Percentiles rank a stretch among this genome's conserved stretches.
phyloP scores from a whole-genome alignment of 1,140 invertebrate genomes.

The Drosophila burlai region DNA sequence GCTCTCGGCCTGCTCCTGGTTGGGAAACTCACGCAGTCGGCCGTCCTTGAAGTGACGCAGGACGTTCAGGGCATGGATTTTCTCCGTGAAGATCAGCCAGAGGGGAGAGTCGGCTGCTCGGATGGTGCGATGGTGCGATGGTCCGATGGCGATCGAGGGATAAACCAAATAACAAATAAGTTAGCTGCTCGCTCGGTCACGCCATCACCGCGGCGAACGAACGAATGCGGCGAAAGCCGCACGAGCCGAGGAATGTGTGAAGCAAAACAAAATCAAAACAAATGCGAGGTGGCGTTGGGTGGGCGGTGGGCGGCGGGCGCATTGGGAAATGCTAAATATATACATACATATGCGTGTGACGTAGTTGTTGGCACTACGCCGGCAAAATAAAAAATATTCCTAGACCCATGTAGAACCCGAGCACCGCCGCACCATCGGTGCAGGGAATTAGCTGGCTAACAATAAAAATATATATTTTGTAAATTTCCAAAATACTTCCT shows the following conservation, averaged over 20 bases:
- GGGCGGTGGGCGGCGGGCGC: neutral
- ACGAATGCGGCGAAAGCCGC: constrained; percentile 13
- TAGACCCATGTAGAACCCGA: neutral
- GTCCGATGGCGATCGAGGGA: constrained; percentile 9
- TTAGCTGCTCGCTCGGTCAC: constrained; percentile 50
- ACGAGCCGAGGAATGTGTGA: constrained; percentile 48
- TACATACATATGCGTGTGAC: constrained; percentile 52
- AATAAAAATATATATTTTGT: neutral
- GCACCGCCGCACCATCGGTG: neutral
- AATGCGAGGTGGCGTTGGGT: constrained; percentile 12
- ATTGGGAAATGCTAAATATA: neutral
- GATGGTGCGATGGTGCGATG: neutral
- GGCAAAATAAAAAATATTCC: constrained; percentile 17
- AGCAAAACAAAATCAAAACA: constrained; percentile 68
- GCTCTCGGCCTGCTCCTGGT: constrained; percentile 89
- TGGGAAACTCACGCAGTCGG: constrained; percentile 91
- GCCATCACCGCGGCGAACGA: constrained; percentile 44
- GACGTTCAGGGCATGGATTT: constrained; percentile 89
- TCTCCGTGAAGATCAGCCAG: constrained; percentile 89
- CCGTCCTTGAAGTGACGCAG: constrained; percentile 91
- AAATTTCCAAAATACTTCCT: neutral
- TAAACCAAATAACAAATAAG: constrained; percentile 26
- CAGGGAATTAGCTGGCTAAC: constrained; percentile 1
- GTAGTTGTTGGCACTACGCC: constrained; percentile 58
- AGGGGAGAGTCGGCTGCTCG: constrained; percentile 67